phyloP scores from a whole-genome alignment of 2,797 vertebrate genomes.

The Falco novaeseelandiae region DNA sequence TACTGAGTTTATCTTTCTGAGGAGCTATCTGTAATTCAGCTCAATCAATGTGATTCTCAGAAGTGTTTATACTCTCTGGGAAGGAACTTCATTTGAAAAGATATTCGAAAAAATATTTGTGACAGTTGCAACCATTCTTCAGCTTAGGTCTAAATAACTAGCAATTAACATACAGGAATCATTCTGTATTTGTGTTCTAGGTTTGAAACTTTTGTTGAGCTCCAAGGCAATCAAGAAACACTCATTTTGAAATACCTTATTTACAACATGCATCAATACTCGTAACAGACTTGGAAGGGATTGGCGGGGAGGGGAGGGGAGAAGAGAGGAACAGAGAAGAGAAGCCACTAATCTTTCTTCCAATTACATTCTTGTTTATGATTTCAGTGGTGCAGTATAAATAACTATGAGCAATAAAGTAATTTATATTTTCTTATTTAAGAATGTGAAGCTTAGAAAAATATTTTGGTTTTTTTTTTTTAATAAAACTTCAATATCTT shows the following conservation, averaged over 20 bases:
- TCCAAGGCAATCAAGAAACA: neutral
- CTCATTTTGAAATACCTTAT: neutral
- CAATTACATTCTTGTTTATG: neutral
- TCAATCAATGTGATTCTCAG: neutral
- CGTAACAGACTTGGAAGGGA: neutral
- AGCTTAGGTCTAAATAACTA: neutral
- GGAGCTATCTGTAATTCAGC: neutral
- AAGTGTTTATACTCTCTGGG: neutral
- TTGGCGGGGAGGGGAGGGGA: fast-evolving
- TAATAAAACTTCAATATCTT: neutral
- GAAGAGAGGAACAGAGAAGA: neutral
- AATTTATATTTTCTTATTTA: neutral
- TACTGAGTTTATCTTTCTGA: neutral
- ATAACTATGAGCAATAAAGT: neutral
- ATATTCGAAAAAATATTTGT: neutral
- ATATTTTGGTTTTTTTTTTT: neutral
- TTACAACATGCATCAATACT: neutral
- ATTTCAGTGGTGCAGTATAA: neutral
- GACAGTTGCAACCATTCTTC: neutral
- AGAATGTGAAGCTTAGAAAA: neutral
- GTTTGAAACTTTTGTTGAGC: neutral
- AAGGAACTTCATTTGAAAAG: neutral
- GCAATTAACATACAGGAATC: neutral
- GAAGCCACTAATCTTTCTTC: neutral
- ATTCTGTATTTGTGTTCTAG: neutral